Base-by-base conservation (phyloP, 2,113 vertebrate genomes). In the Phodopus roborovskii region DNA sequence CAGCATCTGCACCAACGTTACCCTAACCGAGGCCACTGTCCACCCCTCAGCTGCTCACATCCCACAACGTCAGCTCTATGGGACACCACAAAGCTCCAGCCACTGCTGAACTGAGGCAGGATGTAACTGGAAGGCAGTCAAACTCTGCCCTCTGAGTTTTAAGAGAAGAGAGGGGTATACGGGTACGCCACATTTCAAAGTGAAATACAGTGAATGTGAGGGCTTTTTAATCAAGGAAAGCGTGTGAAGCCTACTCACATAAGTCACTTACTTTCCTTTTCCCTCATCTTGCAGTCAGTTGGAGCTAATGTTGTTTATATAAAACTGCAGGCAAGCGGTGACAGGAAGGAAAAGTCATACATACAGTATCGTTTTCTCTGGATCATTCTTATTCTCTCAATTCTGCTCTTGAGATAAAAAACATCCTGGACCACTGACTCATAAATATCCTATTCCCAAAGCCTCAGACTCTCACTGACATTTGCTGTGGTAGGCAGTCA, bases 251-350 rank as follows among this genome's bases (percentile, higher is more conserved):
- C 22, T 58, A 75, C 82, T 92, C n/a, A 56, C 64, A 39, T 42
- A 84, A 82, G 36, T 68, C 42, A 81, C 33, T 86, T 88, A 48
- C 85, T n/a, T 73, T 3, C 22, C 8, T 7, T 3, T 3, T 79
- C 42, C 74, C 42, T 39, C 19, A 20, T 64, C 24, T 88, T 78
- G 78, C 73, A 28, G 13, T 60, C 86, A 22, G 7, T 73, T 24
- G 56, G 96, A 92, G 84, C 53, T 91, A 13, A 84, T 73, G 48
- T 60, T 68, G 45, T 70, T 70, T 71, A 12, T 62, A 93, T 93
- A 77, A 75, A 97, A 88, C 90, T 70, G 82, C 28, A 90, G 28
- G 33, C 88, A 95, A 93, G 11, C 20, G 10, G 95, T 0, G 22
- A 42, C 33, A 87, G 48, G 58, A 94, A 81, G 33, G 2, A 91